A percentile compares a stretch with the other conserved stretches of the same genome.
Evolutionary conservation across 2,888 invertebrate genomes (phyloP).

Genomic region (Nineta flava): DNA sequence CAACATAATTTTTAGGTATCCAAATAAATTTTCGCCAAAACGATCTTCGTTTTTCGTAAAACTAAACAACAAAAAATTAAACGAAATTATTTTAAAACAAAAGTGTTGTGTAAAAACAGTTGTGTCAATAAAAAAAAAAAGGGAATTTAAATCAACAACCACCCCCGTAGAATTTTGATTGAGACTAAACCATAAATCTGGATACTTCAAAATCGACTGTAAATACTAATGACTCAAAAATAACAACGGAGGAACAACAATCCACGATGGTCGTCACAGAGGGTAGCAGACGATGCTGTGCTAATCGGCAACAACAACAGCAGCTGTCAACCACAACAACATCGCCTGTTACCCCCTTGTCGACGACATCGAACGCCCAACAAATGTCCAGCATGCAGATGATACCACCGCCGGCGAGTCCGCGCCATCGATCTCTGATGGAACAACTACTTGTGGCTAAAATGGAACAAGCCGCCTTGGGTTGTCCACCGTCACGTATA

Average conservation of each 20-base stretch:
- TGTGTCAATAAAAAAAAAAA: too few relatives aligned
- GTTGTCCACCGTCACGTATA: conserved; percentile 24
- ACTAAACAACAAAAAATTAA: too few relatives aligned
- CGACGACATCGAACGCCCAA: neutral
- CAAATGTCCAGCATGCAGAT: conserved; percentile 15
- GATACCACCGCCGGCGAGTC: conserved; percentile 29
- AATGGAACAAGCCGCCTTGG: conserved; percentile 46
- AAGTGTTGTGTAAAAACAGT: too few relatives aligned
- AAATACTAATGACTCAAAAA: conserved; percentile 11
- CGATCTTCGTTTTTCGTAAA: too few relatives aligned
- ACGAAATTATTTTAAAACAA: too few relatives aligned
- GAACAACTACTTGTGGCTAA: conserved; percentile 65
- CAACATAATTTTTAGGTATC: too few relatives aligned
- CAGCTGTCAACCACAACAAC: neutral
- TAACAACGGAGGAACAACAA: conserved; percentile 35
- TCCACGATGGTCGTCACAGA: conserved; percentile 15
- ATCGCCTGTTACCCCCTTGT: neutral
- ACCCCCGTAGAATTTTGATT: neutral
- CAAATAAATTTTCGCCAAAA: too few relatives aligned
- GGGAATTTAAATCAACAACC: too few relatives aligned
- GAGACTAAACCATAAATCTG: neutral
- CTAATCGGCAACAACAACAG: neutral
- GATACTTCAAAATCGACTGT: neutral
- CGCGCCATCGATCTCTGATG: conserved; percentile 62
- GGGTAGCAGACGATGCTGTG: neutral